These are phyloP conservation scores for Petrocephalus sullivani DNA, from an alignment of 2,797 vertebrate genomes.

Conservation along the genomic window DNA sequence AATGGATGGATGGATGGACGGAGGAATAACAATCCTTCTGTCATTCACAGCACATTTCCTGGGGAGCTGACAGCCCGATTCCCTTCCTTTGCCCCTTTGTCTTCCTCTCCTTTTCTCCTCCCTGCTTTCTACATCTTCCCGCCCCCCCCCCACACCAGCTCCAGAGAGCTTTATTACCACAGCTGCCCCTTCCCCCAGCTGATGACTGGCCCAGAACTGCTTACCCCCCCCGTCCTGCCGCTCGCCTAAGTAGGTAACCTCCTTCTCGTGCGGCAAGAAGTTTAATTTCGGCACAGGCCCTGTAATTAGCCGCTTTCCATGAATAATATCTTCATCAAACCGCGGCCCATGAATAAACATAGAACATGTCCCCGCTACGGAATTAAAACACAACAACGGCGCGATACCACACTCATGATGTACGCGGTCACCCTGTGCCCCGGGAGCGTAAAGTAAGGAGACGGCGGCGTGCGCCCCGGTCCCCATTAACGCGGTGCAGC, in stretches of 20 bases:
- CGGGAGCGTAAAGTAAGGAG: background rate
- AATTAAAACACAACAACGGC: constrained; percentile 2
- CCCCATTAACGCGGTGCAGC: background rate
- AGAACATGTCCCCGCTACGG: background rate
- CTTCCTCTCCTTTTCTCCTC: background rate
- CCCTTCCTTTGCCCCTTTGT: background rate
- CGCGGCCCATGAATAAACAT: background rate
- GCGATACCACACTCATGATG: background rate
- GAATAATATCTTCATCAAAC: background rate
- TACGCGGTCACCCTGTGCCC: background rate
- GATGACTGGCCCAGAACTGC: background rate
- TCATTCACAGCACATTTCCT: background rate
- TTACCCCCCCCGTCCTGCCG: background rate
- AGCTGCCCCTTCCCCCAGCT: background rate
- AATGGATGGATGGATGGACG: background rate
- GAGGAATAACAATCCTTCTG: background rate
- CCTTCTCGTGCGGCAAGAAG: background rate
- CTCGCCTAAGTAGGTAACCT: background rate
- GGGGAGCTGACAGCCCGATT: background rate
- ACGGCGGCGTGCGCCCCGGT: background rate
- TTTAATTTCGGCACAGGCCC: background rate
- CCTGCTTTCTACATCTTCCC: background rate
- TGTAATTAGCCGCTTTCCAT: constrained; percentile 9
- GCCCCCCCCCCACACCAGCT: background rate
- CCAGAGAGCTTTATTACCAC: background rate